phyloP scores from a whole-genome alignment of 2,113 vertebrate species.

The Sylvietta virens region DNA sequence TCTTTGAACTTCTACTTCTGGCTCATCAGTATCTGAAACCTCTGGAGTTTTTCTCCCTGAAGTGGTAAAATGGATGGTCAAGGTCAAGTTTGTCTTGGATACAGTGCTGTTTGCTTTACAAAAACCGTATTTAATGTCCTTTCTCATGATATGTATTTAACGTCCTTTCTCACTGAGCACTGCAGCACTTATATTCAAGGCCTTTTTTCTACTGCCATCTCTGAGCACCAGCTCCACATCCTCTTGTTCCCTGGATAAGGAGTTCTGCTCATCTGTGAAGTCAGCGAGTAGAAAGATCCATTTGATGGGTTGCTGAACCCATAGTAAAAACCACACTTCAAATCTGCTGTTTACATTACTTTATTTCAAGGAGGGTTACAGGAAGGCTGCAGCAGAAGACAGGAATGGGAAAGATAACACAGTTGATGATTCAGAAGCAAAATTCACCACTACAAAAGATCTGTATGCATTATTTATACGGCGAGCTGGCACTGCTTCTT shows the following conservation, averaged over 20 bases:
- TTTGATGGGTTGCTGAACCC: neutral
- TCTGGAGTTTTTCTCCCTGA: neutral
- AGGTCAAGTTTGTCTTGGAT: neutral
- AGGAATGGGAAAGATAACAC: neutral
- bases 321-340: neutral
- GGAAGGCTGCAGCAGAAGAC: slow-evolving; percentile 6
- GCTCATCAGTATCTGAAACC: neutral
- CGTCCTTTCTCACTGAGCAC: neutral
- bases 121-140: neutral
- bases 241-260: neutral
- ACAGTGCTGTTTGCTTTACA: neutral
- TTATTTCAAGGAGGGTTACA: neutral
- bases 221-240: neutral
- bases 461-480: slow-evolving; percentile 42
- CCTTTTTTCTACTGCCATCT: neutral
- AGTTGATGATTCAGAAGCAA: neutral
- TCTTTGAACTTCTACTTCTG: neutral
- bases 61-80: neutral
- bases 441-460: neutral
- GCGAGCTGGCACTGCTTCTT: neutral
- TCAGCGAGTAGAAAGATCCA: neutral
- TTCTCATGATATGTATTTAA: neutral
- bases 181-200: neutral
- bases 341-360: neutral
- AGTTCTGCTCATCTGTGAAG: neutral